These are phyloP conservation scores for Bolinopsis microptera DNA, from an alignment of 37 sponge, comb jelly and placozoan species.

Conservation along the genomic window DNA sequence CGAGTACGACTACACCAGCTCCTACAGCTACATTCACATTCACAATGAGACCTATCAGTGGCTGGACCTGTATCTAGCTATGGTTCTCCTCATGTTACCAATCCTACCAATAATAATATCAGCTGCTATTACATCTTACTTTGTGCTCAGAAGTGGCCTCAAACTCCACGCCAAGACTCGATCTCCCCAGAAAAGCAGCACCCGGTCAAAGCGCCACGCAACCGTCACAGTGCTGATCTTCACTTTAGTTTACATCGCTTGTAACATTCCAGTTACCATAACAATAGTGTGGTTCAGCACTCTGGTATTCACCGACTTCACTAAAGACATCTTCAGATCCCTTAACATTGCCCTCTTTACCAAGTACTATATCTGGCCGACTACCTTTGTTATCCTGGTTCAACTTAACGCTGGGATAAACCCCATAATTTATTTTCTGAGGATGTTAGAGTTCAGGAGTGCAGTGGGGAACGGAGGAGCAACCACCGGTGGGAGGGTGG, in stretches of 20 bases:
- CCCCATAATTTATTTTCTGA: constrained; percentile 17
- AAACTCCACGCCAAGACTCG: background rate
- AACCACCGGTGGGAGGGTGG: background rate
- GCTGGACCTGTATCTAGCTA: background rate
- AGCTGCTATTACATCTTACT: background rate
- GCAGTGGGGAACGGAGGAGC: background rate
- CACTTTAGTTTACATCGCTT: constrained; percentile 5
- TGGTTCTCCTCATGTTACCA: constrained; percentile 28
- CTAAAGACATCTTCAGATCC: background rate
- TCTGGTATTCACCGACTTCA: background rate
- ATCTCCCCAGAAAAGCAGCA: background rate
- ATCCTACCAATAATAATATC: constrained; percentile 6
- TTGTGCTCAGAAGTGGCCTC: background rate
- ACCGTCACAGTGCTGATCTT: constrained; percentile 34
- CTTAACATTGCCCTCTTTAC: background rate
- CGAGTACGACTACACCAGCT: background rate
- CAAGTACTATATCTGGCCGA: background rate
- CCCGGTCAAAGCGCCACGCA: background rate
- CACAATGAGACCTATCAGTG: background rate
- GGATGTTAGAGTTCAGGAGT: background rate
- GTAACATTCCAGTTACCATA: constrained; percentile 46
- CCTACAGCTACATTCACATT: constrained; percentile 48
- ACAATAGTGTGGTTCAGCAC: background rate
- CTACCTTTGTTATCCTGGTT: background rate
- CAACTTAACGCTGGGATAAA: constrained; percentile 35